These are phyloP conservation scores for Prietella phreatophila DNA, from an alignment of 2,113 vertebrate genomes.

Conservation along the genomic window DNA sequence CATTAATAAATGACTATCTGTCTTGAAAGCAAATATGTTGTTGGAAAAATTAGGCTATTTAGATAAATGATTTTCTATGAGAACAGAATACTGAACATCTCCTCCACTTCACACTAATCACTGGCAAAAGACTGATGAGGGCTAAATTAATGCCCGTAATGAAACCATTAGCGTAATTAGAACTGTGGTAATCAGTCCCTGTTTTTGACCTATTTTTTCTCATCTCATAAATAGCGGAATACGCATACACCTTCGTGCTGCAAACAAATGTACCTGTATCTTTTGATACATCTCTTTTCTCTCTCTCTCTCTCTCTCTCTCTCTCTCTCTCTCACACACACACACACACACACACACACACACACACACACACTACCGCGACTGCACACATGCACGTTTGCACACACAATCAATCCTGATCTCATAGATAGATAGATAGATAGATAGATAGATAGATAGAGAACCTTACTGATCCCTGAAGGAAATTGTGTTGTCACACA, in stretches of 20 bases:
- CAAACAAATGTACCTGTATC: conserved; percentile 39
- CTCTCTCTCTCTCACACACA: conserved; percentile 25
- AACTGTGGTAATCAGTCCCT: conserved; percentile 56
- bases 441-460: conserved; percentile 4
- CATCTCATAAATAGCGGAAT: conserved; percentile 39
- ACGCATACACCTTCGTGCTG: conserved; percentile 36
- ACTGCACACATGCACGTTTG: not conserved
- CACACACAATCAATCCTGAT: not conserved
- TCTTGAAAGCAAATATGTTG: conserved; percentile 15
- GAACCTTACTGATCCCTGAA: not conserved
- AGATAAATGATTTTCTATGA: conserved; percentile 46
- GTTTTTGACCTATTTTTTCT: conserved; percentile 55
- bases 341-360: conserved; percentile 21
- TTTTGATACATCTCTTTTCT: conserved; percentile 1
- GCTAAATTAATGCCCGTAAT: conserved; percentile 58
- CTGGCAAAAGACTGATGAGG: conserved; percentile 57
- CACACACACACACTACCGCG: too few species aligned
- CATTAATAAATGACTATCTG: conserved; percentile 6
- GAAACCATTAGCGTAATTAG: conserved; percentile 60
- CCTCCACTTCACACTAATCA: conserved; percentile 52
- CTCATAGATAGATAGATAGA: not conserved
- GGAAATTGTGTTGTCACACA: not conserved
- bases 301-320: conserved; percentile 13
- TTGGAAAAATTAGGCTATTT: conserved; percentile 47
- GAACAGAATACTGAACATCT: conserved; percentile 48